phyloP scores from a whole-genome alignment of 37 sponge, comb jelly and placozoan genomes.

The Hormiphora californensis region DNA sequence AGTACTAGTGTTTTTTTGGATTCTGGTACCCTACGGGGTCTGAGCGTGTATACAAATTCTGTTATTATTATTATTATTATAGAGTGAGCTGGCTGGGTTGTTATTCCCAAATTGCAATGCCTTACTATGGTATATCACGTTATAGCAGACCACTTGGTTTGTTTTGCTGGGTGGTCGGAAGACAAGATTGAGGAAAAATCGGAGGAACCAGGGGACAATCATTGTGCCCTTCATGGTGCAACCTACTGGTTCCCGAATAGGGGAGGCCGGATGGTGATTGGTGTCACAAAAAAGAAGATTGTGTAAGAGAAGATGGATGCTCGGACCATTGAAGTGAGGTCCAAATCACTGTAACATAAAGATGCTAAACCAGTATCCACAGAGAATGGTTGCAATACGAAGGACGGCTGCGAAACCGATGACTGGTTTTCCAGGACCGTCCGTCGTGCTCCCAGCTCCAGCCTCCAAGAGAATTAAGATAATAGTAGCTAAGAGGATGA shows the following conservation, averaged over 20 bases:
- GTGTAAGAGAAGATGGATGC: not conserved
- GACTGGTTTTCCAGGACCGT: not conserved
- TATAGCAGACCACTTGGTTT: too few species aligned
- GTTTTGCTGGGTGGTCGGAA: too few species aligned
- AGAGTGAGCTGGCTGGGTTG: too few species aligned
- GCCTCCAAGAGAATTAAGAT: not conserved
- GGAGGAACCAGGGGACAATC: too few species aligned
- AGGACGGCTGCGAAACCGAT: not conserved
- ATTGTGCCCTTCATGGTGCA: not conserved
- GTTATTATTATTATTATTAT: too few species aligned
- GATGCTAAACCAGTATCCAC: not conserved
- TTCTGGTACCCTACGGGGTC: too few species aligned
- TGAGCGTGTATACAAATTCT: too few species aligned
- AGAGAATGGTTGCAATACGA: not conserved
- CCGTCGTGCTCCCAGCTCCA: not conserved
- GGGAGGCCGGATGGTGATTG: too few species aligned
- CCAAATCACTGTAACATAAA: not conserved
- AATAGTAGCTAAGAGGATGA: not conserved
- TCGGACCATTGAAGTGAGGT: not conserved
- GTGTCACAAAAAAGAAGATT: constrained; percentile 1
- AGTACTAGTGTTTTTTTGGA: too few species aligned
- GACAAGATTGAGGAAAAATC: too few species aligned
- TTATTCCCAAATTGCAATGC: too few species aligned
- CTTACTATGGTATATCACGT: too few species aligned
- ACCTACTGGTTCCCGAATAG: not conserved